Base-by-base conservation (phyloP, 2,888 invertebrate species). In the Eremobia ochroleuca region DNA sequence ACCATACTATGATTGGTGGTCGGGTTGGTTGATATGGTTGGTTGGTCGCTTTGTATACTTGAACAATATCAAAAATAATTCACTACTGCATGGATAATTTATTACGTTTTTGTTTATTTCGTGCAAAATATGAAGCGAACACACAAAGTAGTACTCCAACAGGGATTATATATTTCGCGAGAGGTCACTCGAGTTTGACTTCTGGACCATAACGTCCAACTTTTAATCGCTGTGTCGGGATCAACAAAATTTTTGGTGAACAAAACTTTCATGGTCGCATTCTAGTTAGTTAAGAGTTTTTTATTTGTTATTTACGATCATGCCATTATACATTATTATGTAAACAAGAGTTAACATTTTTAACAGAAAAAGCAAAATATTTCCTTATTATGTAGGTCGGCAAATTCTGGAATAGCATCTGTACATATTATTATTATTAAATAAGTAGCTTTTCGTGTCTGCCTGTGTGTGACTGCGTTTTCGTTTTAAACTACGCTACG, bases 171-270 rank as follows among this genome's bases (percentile, higher is more conserved):
- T 84, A 73, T 81, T 79, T 64, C 55, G 75, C n/a, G 71, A 75
- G 75, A 81, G 87, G 85, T 81, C 82, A 78, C 73, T 72, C 37
- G 62, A 81, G 85, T 82, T 85, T 72, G 74, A 79, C 67, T 82
- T 85, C 34, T 58, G 72, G 61, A 79, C 62, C 66, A 79, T 77
- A 83, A 81, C 70, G 79, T 76, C 37, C 13, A 87, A 87, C 80
- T 85, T 86, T 83, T 85, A 83, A 86, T 85, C 79, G 68, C 70
- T 73, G 80, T 76, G 82, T 72, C 66, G 69, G 77, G 73, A 79
- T 81, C 77, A 77, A 79, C 76, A 69, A 66, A 73, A 72, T 83
- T 85, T 88, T 81, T 65, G 52, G 76, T 77, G 81, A 85, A 81
- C 77, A 82, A 61, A 73, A 73, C 62, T 69, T 73, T 62, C 25